Evolutionary conservation across 2,888 invertebrate genomes (phyloP), one percentile per base, ranked within the genome.

Genomic region (Melanostoma mellinum): DNA sequence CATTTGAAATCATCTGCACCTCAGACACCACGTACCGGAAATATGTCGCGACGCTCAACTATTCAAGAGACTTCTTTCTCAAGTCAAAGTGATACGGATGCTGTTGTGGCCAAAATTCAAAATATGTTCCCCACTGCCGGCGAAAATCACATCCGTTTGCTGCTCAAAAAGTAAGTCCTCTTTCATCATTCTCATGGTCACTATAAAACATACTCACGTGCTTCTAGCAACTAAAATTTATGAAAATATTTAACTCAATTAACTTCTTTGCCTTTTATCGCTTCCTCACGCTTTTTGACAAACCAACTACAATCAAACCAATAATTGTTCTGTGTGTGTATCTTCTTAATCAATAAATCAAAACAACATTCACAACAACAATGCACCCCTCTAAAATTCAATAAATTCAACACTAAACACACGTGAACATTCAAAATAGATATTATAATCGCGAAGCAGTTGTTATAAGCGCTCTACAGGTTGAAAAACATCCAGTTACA

Each of bases 391-490:
- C 20, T 20, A 20, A 67, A 42, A 53, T 52, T 50, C 6, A 71
- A 65, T 38, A 72, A 72, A 44, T 6, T 20, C 20, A 53, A 48
- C 48, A 75, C 33, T 33, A 3, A 44, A 58, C 42, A 60, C 10
- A 58, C 48, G 44, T 61, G 10, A 48, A 81, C 40, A 73, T 71
- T 61, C 61, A 61, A 61, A 56, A 76, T 74, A 97, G 97, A 92
- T 97, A 97, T 92, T 97, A 97, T 92, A 97, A 97, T 91, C 94
- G 97, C 86, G 97, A 97, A 91, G 97, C 97, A 78, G 95, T 98
- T 86, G 97, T 97, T 77, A 96, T 97, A 92, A 97, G 97, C 90
- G 97, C 97, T 68, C 93, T 98, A 80, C 97, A 97, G 93, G 97
- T 97, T 87, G 97, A 97, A 91, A 97, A 97, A 91, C 95, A 97